These are phyloP conservation scores for Hololepta plana DNA, from an alignment of 2,888 invertebrate genomes.

Conservation along the genomic window DNA sequence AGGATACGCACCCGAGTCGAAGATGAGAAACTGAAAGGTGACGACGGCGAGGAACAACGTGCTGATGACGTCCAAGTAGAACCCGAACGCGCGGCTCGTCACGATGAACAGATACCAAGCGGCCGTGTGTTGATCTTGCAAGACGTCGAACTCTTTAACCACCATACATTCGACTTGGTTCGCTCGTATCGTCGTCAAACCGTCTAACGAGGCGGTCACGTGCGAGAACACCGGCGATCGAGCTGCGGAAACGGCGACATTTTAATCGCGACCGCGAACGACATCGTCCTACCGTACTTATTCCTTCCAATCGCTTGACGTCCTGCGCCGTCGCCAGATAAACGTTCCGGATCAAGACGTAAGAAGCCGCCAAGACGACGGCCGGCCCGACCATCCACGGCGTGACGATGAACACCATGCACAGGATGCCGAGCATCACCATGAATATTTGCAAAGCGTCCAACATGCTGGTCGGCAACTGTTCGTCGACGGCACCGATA, in stretches of 20 bases:
- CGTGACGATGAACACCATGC: constrained; percentile 51
- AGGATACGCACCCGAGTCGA: constrained; percentile 37
- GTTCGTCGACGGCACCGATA: constrained; percentile 60
- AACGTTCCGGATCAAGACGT: constrained; percentile 42
- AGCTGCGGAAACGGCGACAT: constrained; percentile 28
- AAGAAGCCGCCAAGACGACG: constrained; percentile 39
- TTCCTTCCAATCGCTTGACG: constrained; percentile 44
- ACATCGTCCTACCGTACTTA: constrained; percentile 21
- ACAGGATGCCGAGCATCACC: constrained; percentile 51
- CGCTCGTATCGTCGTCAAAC: constrained; percentile 74
- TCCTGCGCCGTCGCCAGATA: constrained; percentile 56
- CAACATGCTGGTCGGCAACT: constrained; percentile 43
- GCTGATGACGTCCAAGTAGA: constrained; percentile 47
- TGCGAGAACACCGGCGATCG: constrained; percentile 86
- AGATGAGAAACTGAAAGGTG: constrained; percentile 42
- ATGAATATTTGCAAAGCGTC: constrained; percentile 47
- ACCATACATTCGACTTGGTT: constrained; percentile 54
- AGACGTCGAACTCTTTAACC: constrained; percentile 52
- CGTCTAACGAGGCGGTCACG: constrained; percentile 69
- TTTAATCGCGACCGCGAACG: background rate
- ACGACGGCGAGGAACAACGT: constrained; percentile 40
- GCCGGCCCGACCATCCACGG: constrained; percentile 49
- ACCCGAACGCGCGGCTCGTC: constrained; percentile 41
- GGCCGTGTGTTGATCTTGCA: constrained; percentile 50
- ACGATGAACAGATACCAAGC: constrained; percentile 41